Base-by-base conservation (phyloP, 2,113 vertebrate species). In the Lepidothrix coronata region DNA sequence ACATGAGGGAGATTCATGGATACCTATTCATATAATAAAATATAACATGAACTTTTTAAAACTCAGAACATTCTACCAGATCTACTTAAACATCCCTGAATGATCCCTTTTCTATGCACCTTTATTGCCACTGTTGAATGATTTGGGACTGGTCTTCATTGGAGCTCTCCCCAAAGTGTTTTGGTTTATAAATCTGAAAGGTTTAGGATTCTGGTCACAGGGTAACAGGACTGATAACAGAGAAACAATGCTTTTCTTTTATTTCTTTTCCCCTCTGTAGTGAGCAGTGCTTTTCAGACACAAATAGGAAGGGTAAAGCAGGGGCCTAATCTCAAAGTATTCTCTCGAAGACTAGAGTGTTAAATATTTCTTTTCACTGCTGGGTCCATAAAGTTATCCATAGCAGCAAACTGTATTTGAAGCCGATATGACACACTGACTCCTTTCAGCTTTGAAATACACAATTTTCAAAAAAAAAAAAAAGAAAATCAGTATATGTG, bases 21-120 rank as follows among this genome's bases (percentile, higher is more conserved):
- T 82, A 75, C 52, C 35, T 46, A 91, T 85, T 94, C 85, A 62
- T 23, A 67, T 57, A 92, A 63, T 5, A 81, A 88, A 96, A 93
- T 65, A 84, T 7, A 95, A 82, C 30, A 61, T 3, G 5, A 63
- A 91, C 78, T 88, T 96, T 85, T 76, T 35, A 55, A 70, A 91
- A 46, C 57, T 59, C 44, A 8, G 20, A 66, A 21, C 1, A 2
- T 46, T 81, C 31, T 88, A 25, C 49, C 24, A 54, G 16, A 89
- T 33, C 10, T 46, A 16, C 44, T 70, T 24, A 57, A 79, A 23
- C 10, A 62, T 33, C 31, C 27, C 43, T 55, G 28, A 71, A 21
- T 25, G 6, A 44, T 65, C 24, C 3, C 2, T 79, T 39, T 79
- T 30, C 31, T 39, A 5, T 8, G 49, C 41, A 52, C 11, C 23